Percentiles rank a stretch among this genome's conserved stretches.
Evolutionary conservation across 2,797 vertebrate genomes (phyloP).

Genomic region (Chelonia mydas): DNA sequence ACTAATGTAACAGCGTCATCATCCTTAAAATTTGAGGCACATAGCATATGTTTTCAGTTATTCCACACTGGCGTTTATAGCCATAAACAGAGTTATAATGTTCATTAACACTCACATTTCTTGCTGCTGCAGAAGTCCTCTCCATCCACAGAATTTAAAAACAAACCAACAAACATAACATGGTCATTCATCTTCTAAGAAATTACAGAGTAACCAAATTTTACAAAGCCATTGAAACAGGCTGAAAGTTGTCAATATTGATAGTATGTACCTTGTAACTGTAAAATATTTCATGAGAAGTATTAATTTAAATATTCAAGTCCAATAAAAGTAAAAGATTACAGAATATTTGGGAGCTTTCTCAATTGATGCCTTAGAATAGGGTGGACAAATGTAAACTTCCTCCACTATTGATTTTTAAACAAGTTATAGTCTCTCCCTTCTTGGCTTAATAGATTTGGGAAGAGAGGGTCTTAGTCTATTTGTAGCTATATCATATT

Average conservation of each 20-base stretch:
- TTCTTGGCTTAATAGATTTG: not conserved
- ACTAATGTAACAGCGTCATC: constrained; percentile 71
- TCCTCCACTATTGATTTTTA: not conserved
- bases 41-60: constrained; percentile 70
- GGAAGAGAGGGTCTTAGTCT: not conserved
- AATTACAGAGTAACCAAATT: not conserved
- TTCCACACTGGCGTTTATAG: constrained; percentile 48
- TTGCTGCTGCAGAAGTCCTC: constrained; percentile 39
- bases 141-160: constrained; percentile 12
- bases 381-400: not conserved
- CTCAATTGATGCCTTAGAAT: not conserved
- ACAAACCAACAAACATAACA: not conserved
- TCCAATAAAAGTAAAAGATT: not conserved
- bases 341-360: not conserved
- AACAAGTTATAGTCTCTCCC: not conserved
- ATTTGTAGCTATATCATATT: not conserved
- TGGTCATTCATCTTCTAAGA: not conserved
- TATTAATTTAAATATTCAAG: not conserved
- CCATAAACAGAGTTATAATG: constrained; percentile 47
- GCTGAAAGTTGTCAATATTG: not conserved
- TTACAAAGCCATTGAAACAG: not conserved
- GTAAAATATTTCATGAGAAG: not conserved
- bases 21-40: constrained; percentile 74
- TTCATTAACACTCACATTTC: constrained; percentile 32
- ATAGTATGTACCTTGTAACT: not conserved